phyloP scores from a whole-genome alignment of 2,113 vertebrate genomes.

The Hydrochoerus hydrochaeris region DNA sequence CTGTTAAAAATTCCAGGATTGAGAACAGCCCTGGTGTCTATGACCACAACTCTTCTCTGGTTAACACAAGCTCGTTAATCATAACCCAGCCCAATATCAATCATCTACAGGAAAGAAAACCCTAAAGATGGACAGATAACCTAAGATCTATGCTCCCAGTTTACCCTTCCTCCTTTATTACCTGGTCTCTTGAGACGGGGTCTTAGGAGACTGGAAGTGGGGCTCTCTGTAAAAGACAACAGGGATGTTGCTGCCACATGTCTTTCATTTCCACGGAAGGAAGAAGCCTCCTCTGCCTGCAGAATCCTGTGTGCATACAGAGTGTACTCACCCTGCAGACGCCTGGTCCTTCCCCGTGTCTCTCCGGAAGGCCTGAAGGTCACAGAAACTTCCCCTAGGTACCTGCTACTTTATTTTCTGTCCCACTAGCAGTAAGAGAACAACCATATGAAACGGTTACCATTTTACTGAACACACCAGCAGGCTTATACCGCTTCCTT shows the following conservation, averaged over 20 bases:
- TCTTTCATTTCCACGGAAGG: not conserved
- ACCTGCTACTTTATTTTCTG: not conserved
- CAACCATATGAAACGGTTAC: not conserved
- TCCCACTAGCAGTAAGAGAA: not conserved
- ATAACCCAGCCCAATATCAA: not conserved
- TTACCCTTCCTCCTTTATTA: not conserved
- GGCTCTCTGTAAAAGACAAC: not conserved
- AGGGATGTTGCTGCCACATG: not conserved
- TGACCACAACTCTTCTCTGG: not conserved
- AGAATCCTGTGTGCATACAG: not conserved
- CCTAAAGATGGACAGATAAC: not conserved
- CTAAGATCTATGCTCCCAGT: not conserved
- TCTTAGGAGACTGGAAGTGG: not conserved
- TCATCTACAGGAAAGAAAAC: not conserved
- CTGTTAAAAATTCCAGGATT: not conserved
- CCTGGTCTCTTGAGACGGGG: not conserved
- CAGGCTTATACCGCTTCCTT: not conserved
- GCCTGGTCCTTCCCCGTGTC: not conserved
- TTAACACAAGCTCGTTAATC: not conserved
- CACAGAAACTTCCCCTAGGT: not conserved
- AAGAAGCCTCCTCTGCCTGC: not conserved
- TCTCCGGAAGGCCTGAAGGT: not conserved
- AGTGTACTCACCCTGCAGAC: not conserved
- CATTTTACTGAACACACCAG: not conserved
- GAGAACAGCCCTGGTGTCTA: not conserved